These are phyloP conservation scores for Antennarius maculatus DNA, from an alignment of 2,797 vertebrate genomes.

Conservation along the genomic window DNA sequence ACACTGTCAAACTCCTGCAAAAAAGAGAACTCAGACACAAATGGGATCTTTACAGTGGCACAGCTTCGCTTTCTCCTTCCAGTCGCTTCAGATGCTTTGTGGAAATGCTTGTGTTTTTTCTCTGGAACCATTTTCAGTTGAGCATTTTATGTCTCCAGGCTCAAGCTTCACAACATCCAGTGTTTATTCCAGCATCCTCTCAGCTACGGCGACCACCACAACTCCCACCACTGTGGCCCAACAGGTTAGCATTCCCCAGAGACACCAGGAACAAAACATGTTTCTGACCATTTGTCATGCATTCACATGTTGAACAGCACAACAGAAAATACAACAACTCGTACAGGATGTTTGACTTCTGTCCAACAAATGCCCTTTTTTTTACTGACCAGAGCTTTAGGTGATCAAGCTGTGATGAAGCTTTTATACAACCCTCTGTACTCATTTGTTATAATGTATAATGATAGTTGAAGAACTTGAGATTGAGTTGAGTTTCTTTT, in stretches of 20 bases:
- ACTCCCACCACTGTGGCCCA: slow-evolving; percentile 65
- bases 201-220: slow-evolving; percentile 73
- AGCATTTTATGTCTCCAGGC: slow-evolving; percentile 65
- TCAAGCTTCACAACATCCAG: slow-evolving; percentile 86
- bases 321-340: no score
- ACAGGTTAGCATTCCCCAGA: slow-evolving; percentile 54
- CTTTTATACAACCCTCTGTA: no score
- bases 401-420: no score
- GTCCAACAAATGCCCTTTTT: no score
- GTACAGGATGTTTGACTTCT: no score
- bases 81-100: not conserved
- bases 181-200: slow-evolving; percentile 82
- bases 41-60: slow-evolving; percentile 12
- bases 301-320: no score
- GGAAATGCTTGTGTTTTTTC: not conserved
- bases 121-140: not conserved
- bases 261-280: not conserved
- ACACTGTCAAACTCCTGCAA: slow-evolving; percentile 40
- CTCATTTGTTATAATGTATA: no score
- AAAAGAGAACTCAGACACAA: not conserved
- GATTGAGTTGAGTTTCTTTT: no score
- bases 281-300: not conserved
- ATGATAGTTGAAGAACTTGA: not conserved
- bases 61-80: slow-evolving; percentile 33
- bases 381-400: no score